These are phyloP conservation scores for Gracilinanus agilis DNA, from an alignment of 2,113 vertebrate genomes.

Conservation along the genomic window DNA sequence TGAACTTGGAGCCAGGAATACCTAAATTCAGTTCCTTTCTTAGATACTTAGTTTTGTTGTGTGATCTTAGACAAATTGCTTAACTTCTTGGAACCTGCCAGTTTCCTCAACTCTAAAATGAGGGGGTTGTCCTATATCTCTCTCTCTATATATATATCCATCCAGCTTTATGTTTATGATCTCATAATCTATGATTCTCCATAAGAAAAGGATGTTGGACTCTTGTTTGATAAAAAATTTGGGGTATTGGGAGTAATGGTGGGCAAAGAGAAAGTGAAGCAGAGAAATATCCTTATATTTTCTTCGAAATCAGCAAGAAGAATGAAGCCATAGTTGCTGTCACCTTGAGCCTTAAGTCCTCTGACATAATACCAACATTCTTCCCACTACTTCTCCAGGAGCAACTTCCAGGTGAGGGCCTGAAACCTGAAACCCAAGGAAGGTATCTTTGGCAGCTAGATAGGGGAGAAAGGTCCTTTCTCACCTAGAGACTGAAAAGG, in stretches of 20 bases:
- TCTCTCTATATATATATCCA: too few species aligned
- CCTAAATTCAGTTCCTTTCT: background rate
- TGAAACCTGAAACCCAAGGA: background rate
- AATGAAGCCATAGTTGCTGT: conserved; percentile 16
- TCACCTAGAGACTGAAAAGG: background rate
- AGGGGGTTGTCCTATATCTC: background rate
- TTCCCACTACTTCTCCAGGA: background rate
- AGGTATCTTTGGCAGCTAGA: background rate
- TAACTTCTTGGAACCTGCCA: background rate
- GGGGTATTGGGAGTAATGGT: background rate
- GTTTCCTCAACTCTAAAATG: background rate
- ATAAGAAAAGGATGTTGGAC: background rate
- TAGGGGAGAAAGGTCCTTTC: background rate
- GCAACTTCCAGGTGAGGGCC: background rate
- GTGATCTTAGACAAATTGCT: background rate
- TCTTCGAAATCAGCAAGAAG: background rate
- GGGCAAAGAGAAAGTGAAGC: background rate
- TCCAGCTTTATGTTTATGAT: background rate
- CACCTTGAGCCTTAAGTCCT: background rate
- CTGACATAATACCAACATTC: background rate
- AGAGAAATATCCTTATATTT: background rate
- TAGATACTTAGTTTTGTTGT: background rate
- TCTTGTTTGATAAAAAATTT: background rate
- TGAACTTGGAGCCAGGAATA: background rate
- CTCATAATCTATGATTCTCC: background rate